Base-by-base conservation (phyloP, 92 coral and sea anemone genomes). In the Epizoanthus stellaris region DNA sequence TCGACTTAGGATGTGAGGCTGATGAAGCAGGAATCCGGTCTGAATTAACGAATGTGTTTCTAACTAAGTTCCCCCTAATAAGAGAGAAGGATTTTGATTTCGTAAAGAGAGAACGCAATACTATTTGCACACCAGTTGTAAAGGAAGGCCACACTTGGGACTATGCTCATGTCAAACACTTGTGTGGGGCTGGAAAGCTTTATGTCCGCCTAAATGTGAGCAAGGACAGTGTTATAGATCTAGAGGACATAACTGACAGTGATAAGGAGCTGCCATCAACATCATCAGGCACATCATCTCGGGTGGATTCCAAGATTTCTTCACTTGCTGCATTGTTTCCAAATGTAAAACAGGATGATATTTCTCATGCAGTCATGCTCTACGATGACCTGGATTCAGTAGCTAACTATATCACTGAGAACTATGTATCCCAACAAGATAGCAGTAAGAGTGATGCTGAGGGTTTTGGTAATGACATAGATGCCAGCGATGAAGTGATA, bases 81-180 rank as follows among this genome's bases (percentile, higher is more conserved):
- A 69, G 43, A 59, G 39, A 73, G 3, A 62, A 80, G 58, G 47
- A 80, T 42, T 42, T 42, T 42, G 47, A 42, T 80, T 85, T 85
- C 36, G 85, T 75, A 15, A 85, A 75, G 64, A 59, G 83, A 76
- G 84, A 85, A 13, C 53, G 85, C 11, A 85, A 85, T 59, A 76
- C 76, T 19, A 64, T 85, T 65, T 61, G 58, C 57, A 85, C 80
- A 16, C 77, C 88, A 11, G 84, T 85, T 42, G 84, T 85, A 54
- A 85, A 84, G 67, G 88, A 73, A 71, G 88, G 82, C 16, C 88
- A 73, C 88, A 25, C 9, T 6, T 76, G 84, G 88, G 88, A 85
- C 47, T 85, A 85, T 76, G 84, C 88, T 76, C 88, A 85, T 85
- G 84, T 85, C 3, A 85, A 76, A 53, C 88, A 85, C 57, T 72